These are phyloP conservation scores for Volucella zonaria DNA, from an alignment of 2,888 invertebrate species.

Conservation along the genomic window DNA sequence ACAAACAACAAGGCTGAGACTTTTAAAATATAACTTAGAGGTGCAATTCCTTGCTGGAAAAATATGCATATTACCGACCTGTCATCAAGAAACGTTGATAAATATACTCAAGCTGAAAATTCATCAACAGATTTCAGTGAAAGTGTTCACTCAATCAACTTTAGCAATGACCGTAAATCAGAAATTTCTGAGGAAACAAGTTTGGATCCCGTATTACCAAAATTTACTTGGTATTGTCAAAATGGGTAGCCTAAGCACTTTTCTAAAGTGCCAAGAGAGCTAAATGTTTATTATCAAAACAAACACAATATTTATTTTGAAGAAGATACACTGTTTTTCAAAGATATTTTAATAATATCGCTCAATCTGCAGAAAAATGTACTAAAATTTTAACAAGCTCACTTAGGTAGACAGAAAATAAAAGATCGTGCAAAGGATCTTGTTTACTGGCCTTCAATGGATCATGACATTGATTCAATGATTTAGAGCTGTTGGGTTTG, in stretches of 20 bases:
- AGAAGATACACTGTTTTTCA: conserved; percentile 70
- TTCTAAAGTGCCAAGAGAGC: conserved; percentile 38
- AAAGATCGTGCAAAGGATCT: too few species aligned
- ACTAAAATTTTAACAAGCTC: conserved; percentile 38
- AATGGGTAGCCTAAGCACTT: conserved; percentile 68
- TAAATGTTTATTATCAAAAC: conserved; percentile 65
- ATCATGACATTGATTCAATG: too few species aligned
- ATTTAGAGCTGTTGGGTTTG: too few species aligned
- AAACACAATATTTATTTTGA: conserved; percentile 69
- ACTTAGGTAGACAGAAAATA: too few species aligned
- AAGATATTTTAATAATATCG: conserved; percentile 68
- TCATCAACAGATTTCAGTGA: conserved; percentile 34
- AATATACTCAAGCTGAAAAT: neutral
- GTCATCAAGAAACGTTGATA: conserved; percentile 82
- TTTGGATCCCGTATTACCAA: neutral
- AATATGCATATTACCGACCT: conserved; percentile 79
- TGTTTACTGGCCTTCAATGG: too few species aligned
- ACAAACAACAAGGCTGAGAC: neutral
- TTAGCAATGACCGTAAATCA: conserved; percentile 17
- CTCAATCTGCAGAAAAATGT: neutral
- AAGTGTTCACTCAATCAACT: conserved; percentile 31
- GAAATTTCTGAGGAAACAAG: neutral
- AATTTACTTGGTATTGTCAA: neutral
- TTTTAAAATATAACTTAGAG: conserved; percentile 30
- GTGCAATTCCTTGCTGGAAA: conserved; percentile 34